Evolutionary conservation across 2,113 vertebrate species (phyloP).

Genomic region (Eptesicus fuscus): DNA sequence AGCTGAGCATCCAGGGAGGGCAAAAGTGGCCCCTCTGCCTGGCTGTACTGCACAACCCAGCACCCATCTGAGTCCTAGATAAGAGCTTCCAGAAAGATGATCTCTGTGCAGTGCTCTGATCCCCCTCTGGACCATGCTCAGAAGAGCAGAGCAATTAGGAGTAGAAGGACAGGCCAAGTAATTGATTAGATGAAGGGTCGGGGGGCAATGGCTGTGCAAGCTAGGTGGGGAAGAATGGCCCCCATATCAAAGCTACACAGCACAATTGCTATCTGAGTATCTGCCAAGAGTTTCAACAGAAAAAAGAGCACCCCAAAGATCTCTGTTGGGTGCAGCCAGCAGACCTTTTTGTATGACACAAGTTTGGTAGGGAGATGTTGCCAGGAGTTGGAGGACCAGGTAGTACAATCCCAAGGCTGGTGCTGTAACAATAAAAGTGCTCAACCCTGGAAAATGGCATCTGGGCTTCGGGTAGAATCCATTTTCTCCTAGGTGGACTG

Average conservation of each 20-base stretch:
- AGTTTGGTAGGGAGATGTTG: neutral
- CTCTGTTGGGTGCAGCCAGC: no score
- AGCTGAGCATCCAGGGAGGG: no score
- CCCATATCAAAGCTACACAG: neutral
- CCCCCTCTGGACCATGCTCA: no score
- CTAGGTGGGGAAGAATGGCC: neutral
- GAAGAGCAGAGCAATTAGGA: no score
- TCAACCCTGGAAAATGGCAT: neutral
- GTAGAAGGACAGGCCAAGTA: no score
- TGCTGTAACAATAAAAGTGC: neutral
- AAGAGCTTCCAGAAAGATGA: no score
- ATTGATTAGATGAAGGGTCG: no score
- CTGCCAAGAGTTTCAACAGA: neutral
- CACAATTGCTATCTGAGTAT: neutral
- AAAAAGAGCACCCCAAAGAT: neutral
- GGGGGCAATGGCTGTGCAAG: no score
- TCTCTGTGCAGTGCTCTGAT: no score
- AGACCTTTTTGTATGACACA: neutral
- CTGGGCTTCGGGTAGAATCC: neutral
- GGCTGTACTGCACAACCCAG: no score
- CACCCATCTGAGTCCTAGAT: no score
- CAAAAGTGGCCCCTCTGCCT: no score
- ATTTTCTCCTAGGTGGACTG: neutral
- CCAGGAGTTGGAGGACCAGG: neutral
- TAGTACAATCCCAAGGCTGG: neutral